Conservation (phyloP, 2,113 vertebrate genomes). For the Campylomormyrus tamandua region DNA sequence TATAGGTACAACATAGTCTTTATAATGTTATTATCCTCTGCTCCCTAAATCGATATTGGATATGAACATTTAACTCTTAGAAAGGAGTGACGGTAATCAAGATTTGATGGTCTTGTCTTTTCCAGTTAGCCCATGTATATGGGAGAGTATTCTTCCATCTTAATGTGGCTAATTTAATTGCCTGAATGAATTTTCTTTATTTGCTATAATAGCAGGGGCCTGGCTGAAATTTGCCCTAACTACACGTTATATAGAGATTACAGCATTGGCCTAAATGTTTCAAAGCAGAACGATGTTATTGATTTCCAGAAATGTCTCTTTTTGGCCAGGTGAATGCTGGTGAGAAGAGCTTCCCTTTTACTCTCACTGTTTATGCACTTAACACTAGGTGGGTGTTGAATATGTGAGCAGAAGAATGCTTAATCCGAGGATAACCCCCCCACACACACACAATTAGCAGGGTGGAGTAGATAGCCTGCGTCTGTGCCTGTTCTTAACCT, state of each 20-base stretch:
- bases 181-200: constrained; percentile 36
- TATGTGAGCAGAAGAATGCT: constrained; percentile 4
- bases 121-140: constrained; percentile 30
- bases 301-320: background rate
- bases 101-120: constrained; percentile 35
- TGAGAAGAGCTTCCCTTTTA: background rate
- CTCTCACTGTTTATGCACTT: background rate
- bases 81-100: constrained; percentile 33
- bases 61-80: constrained; percentile 19
- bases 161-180: constrained; percentile 45
- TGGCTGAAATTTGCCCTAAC: background rate
- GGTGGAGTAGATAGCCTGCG: background rate
- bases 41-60: constrained; percentile 9
- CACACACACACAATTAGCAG: background rate
- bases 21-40: background rate
- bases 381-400: background rate
- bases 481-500: background rate
- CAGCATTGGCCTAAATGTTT: background rate
- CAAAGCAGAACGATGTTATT: background rate
- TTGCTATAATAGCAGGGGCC: background rate
- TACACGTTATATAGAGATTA: background rate
- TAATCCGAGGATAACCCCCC: background rate
- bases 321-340: background rate
- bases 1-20: background rate
- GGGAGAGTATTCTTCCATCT: constrained; percentile 39